A percentile compares a stretch with the other conserved stretches of the same genome.
phyloP scores from a whole-genome alignment of 2,888 invertebrate species.

The Eupithecia subumbrata region DNA sequence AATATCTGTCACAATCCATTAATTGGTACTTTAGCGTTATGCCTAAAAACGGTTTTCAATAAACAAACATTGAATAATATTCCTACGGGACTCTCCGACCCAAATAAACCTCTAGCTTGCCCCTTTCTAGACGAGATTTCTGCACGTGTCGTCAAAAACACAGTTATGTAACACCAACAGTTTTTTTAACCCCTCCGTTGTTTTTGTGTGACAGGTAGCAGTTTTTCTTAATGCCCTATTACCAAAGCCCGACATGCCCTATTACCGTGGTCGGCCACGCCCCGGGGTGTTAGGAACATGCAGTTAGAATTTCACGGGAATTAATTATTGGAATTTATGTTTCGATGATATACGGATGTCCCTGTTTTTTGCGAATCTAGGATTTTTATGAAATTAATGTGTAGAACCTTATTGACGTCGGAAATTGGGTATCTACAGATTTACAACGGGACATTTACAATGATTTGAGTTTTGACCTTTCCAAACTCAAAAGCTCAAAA shows the following conservation, averaged over 20 bases:
- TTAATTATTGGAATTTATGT: conserved; percentile 67
- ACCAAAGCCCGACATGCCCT: conserved; percentile 45
- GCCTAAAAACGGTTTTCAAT: not conserved
- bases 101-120: not conserved
- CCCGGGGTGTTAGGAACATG: conserved; percentile 59
- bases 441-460: too few species aligned
- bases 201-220: conserved; percentile 12
- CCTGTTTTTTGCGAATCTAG: not conserved
- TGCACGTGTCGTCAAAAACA: conserved; percentile 43
- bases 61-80: not conserved
- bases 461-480: too few species aligned
- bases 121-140: conserved; percentile 10
- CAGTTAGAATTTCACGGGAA: conserved; percentile 72
- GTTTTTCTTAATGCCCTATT: conserved; percentile 25
- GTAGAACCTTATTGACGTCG: not conserved
- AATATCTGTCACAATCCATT: too few species aligned
- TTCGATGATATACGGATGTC: conserved; percentile 6
- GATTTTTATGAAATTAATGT: not conserved
- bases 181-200: conserved; percentile 40
- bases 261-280: conserved; percentile 50
- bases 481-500: too few species aligned
- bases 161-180: conserved; percentile 40
- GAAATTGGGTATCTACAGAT: not conserved
- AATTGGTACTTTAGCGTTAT: not conserved
- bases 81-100: not conserved